These are phyloP conservation scores for Halcyon badia DNA, from an alignment of 2,797 vertebrate genomes.

Conservation along the genomic window DNA sequence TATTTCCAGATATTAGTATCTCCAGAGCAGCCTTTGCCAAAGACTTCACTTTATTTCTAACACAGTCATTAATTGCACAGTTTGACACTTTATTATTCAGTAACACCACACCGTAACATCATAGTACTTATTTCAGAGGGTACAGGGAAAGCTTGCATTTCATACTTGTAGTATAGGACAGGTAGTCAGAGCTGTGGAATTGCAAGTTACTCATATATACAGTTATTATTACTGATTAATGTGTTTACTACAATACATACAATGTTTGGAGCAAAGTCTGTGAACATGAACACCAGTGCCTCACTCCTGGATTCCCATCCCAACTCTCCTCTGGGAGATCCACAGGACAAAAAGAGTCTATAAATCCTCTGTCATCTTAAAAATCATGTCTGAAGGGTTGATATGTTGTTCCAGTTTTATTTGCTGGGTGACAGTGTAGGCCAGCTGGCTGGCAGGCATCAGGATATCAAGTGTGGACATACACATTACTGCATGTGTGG, in stretches of 20 bases:
- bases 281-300: background rate
- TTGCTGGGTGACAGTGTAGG: background rate
- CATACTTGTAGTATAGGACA: background rate
- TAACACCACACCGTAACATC: background rate
- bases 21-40: background rate
- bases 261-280: background rate
- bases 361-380: background rate
- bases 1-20: background rate
- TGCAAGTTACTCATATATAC: background rate
- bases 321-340: background rate
- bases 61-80: background rate
- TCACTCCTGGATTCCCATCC: background rate
- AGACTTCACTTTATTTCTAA: background rate
- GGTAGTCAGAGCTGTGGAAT: background rate
- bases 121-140: background rate
- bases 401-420: background rate
- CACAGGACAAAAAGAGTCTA: background rate
- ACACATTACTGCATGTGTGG: accelerated
- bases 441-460: background rate
- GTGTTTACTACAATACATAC: background rate
- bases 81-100: background rate
- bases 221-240: background rate
- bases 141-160: background rate
- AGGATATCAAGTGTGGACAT: background rate
- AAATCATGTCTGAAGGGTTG: background rate